Percentiles rank a stretch among this genome's conserved stretches.
These are phyloP conservation scores for Arctopsyche grandis DNA, from an alignment of 1,140 invertebrate genomes.

Conservation along the genomic window DNA sequence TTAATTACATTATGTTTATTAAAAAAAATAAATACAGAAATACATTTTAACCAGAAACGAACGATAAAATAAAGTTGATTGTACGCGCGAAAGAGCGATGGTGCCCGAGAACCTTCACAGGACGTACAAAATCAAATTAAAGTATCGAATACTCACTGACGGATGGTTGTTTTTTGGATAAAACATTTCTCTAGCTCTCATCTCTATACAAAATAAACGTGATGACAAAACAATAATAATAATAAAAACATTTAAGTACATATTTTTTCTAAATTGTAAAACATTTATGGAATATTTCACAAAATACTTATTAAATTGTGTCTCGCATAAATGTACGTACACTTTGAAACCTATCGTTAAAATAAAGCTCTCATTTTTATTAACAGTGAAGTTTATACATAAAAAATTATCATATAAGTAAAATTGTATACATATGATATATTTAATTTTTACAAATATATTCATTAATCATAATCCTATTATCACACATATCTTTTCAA, in stretches of 20 bases:
- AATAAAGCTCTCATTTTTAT: neutral
- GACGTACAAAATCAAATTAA: too few relatives aligned
- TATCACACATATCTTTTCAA: constrained; percentile 40
- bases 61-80: too few relatives aligned
- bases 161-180: too few relatives aligned
- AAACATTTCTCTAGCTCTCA: too few relatives aligned
- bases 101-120: too few relatives aligned
- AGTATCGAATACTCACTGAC: too few relatives aligned
- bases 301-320: constrained; percentile 46
- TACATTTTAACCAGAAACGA: neutral
- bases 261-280: constrained; percentile 43
- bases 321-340: constrained; percentile 45
- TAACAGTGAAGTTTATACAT: neutral
- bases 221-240: neutral
- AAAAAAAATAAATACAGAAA: constrained; percentile 26
- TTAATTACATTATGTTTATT: constrained; percentile 15
- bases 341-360: neutral
- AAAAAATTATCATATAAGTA: neutral
- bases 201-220: neutral
- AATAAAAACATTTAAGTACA: constrained; percentile 11
- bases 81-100: too few relatives aligned
- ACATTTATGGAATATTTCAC: constrained; percentile 55
- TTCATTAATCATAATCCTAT: constrained; percentile 28
- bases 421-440: constrained; percentile 4
- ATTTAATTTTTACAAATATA: constrained; percentile 3